phyloP scores from a whole-genome alignment of 2,113 vertebrate genomes.

The Mustela lutreola region DNA sequence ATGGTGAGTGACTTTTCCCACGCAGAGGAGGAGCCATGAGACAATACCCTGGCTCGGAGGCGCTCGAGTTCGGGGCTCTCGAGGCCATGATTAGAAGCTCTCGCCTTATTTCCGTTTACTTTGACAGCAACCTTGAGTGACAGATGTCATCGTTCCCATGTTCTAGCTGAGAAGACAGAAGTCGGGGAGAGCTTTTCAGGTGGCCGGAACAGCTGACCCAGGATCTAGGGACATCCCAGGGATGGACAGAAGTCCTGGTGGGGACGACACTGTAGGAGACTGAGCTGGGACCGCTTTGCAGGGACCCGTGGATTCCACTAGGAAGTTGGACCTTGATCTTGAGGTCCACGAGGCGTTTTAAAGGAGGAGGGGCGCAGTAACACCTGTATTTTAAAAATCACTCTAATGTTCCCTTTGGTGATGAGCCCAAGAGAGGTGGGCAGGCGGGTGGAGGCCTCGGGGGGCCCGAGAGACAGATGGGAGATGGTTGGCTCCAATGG shows the following conservation, averaged over 20 bases:
- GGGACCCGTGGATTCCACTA: neutral
- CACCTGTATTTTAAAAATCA: accelerated
- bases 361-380: accelerated
- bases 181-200: neutral
- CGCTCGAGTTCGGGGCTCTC: accelerated
- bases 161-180: neutral
- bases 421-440: neutral
- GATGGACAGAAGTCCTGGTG: accelerated
- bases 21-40: neutral
- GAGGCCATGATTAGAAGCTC: accelerated
- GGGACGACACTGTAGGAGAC: neutral
- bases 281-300: neutral
- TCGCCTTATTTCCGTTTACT: neutral
- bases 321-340: neutral
- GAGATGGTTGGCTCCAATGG: neutral
- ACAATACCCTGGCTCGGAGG: neutral
- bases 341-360: neutral
- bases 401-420: too few species aligned
- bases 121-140: neutral
- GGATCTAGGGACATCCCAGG: accelerated
- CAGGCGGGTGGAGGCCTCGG: accelerated
- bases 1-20: neutral
- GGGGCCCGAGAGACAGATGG: neutral
- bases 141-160: neutral
- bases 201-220: too few species aligned